Evolutionary conservation across 2,113 vertebrate species (phyloP), one percentile per base, ranked within the genome.

Genomic region (Ceyx melanurus): DNA sequence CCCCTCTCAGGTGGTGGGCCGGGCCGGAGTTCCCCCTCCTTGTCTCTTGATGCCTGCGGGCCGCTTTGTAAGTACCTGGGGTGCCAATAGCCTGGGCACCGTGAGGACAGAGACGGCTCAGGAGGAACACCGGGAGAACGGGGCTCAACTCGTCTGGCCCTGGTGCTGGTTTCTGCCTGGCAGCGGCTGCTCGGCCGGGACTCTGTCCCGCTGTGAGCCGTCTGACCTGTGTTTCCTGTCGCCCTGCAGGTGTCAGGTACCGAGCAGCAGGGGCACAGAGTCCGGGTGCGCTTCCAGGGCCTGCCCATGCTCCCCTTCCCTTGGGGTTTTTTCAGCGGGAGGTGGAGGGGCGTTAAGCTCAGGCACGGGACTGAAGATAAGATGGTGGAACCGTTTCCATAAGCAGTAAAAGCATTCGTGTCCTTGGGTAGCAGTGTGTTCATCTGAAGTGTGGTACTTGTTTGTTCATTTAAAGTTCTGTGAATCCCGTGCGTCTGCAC

Each of bases 361-460:
- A 11, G 54, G 31, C 22, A 2, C 5, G 2, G 8, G 11, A 2
- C 2, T 28, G 54, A 28, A 31, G 20, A 4, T 16, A 6, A 7
- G 6, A 43, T 5, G 17, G 5, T 6, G 56, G 50, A 53, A 5
- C 5, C 9, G 4, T 8, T 45, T 14, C 8, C 29, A 18, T 15
- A 8, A 12, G 8, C 15, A 2, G 6, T 13, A 3, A 11, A 19
- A 25, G n/a, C 2, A 1, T 9, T 33, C 2, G 0, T 14, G 45
- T 45, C 13, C 10, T 20, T 17, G 2, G 35, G 48, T 16, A 16
- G 21, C 37, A 3, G 4, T 9, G 18, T 10, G 28, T 23, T 16
- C n/a, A 8, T 31, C 43, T 21, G 31, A 20, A 43, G 14, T 8
- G 20, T 3, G 6, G 0, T 14, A 10, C 21, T 13, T 15, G 12